These are phyloP conservation scores for Phyllostomus hastatus DNA, from an alignment of 2,113 vertebrate species.

Conservation along the genomic window DNA sequence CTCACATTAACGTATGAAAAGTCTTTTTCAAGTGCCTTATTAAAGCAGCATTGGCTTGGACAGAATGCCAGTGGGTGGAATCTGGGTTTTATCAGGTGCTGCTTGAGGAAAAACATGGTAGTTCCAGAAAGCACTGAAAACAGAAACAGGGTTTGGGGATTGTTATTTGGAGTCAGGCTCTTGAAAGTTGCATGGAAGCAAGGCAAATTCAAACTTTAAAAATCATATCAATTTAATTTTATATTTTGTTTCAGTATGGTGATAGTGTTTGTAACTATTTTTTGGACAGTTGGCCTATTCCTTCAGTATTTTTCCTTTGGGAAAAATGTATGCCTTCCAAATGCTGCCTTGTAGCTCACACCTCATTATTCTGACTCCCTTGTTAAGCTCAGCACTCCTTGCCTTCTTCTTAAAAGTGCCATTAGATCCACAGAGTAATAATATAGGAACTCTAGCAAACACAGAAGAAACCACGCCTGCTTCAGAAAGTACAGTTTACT, in stretches of 20 bases:
- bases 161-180: slow-evolving; percentile 12
- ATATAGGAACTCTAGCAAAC: not conserved
- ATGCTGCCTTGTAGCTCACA: not conserved
- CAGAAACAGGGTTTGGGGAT: not conserved
- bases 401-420: slow-evolving; percentile 14
- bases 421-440: not conserved
- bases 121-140: slow-evolving; percentile 25
- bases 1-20: not conserved
- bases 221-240: slow-evolving; percentile 20
- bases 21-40: not conserved
- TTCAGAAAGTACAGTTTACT: not conserved
- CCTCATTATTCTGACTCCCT: slow-evolving; percentile 13
- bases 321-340: slow-evolving; percentile 15
- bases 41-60: not conserved
- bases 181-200: slow-evolving; percentile 6
- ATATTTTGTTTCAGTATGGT: not conserved
- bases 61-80: not conserved
- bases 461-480: not conserved
- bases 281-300: not conserved
- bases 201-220: slow-evolving; percentile 1
- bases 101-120: not conserved
- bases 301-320: slow-evolving; percentile 4
- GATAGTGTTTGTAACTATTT: slow-evolving; percentile 6
- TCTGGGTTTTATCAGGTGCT: slow-evolving; percentile 49
- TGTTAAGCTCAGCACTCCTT: not conserved